These are phyloP conservation scores for Valencia hispanica DNA, from an alignment of 2,797 vertebrate species.

Conservation along the genomic window DNA sequence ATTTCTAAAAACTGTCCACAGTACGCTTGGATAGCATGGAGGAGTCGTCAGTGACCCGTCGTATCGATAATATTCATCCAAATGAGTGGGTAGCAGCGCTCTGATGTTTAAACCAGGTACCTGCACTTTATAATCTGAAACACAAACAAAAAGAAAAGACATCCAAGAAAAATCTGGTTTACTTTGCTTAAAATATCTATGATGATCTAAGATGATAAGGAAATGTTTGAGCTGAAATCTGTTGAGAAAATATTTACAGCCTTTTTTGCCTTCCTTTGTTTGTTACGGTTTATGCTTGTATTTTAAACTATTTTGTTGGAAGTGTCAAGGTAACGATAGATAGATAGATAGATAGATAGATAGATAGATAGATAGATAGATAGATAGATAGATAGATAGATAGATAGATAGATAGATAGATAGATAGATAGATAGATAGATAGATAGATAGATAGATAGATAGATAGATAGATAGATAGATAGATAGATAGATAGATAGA, in stretches of 20 bases:
- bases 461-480: too few relatives aligned
- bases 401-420: too few relatives aligned
- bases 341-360: too few relatives aligned
- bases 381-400: too few relatives aligned
- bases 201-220: conserved; percentile 4
- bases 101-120: conserved; percentile 88
- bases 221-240: neutral
- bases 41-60: conserved; percentile 95
- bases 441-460: too few relatives aligned
- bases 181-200: neutral
- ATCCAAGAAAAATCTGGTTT: neutral
- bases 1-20: conserved; percentile 93
- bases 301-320: neutral
- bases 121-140: conserved; percentile 83
- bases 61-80: conserved; percentile 92
- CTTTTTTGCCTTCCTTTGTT: neutral
- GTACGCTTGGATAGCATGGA: conserved; percentile 92
- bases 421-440: too few relatives aligned
- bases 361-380: too few relatives aligned
- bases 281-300: neutral
- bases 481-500: too few relatives aligned
- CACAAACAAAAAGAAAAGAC: neutral
- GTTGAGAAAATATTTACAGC: neutral
- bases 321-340: neutral
- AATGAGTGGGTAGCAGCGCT: conserved; percentile 84